phyloP scores from a whole-genome alignment of 2,113 vertebrate genomes.

The Eublepharis macularius region DNA sequence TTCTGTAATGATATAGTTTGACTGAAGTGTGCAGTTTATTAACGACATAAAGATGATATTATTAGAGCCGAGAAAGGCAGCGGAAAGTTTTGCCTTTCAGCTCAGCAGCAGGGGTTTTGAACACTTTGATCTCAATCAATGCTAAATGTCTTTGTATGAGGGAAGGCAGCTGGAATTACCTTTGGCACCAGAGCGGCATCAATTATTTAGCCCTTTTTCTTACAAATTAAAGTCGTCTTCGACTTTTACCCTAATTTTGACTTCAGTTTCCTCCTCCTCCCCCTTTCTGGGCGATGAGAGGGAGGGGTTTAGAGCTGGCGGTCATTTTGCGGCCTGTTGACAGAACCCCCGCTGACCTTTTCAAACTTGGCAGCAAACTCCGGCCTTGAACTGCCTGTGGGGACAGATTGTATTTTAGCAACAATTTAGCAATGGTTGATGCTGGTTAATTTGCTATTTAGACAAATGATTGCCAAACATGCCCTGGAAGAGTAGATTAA shows the following conservation, averaged over 20 bases:
- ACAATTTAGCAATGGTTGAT: neutral
- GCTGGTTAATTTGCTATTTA: conserved; percentile 4
- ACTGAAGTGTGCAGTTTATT: conserved; percentile 92
- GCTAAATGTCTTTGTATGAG: conserved; percentile 90
- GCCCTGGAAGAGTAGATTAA: neutral
- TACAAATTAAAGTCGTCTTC: conserved; percentile 84
- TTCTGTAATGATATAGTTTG: conserved; percentile 90
- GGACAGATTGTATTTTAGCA: neutral
- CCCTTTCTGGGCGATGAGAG: conserved; percentile 7
- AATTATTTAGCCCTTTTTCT: conserved; percentile 86
- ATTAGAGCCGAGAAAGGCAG: conserved; percentile 85
- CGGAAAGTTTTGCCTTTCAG: conserved; percentile 84
- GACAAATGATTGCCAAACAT: neutral
- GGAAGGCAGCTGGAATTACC: conserved; percentile 82
- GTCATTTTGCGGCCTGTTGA: conserved; percentile 56
- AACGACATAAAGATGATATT: conserved; percentile 92
- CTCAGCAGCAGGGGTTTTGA: conserved; percentile 81
- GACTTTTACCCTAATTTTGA: conserved; percentile 71
- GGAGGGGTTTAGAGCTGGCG: conserved; percentile 18
- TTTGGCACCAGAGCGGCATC: conserved; percentile 82
- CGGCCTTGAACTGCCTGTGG: neutral
- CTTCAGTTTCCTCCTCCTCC: conserved; percentile 21
- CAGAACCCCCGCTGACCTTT: conserved; percentile 35
- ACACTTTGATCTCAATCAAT: conserved; percentile 91
- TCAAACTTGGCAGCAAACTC: conserved; percentile 38